Evolutionary conservation across 1,140 invertebrate genomes (phyloP).

Genomic region (Acyrthosiphon pisum): DNA sequence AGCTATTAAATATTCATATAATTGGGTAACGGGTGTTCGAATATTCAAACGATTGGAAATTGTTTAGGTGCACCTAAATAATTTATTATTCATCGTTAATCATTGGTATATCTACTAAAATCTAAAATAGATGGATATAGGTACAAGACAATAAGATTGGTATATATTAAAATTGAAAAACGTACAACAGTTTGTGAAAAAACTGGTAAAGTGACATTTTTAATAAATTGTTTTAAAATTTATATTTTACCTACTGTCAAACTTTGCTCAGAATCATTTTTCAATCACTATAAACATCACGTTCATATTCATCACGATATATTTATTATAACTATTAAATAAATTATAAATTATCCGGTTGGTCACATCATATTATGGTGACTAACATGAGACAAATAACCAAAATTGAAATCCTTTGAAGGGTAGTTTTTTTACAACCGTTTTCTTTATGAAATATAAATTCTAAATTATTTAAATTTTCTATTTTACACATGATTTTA

Average conservation of each 20-base stretch:
- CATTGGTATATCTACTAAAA: too few relatives aligned
- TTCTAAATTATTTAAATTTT: background rate
- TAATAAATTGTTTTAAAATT: background rate
- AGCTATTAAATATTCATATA: background rate
- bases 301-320: background rate
- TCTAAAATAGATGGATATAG: too few relatives aligned
- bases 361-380: too few relatives aligned
- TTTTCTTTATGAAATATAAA: background rate
- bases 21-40: too few relatives aligned
- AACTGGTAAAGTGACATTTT: background rate
- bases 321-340: background rate
- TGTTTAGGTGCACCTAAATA: too few relatives aligned
- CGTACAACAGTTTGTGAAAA: too few relatives aligned
- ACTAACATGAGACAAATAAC: background rate
- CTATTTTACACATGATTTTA: background rate
- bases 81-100: too few relatives aligned
- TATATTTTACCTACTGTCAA: background rate
- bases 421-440: background rate
- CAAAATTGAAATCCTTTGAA: background rate
- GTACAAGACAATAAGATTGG: background rate
- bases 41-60: too few relatives aligned
- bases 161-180: background rate
- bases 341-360: background rate
- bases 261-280: background rate
- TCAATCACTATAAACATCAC: background rate